Base-by-base conservation (phyloP, 2,797 vertebrate genomes). In the Lycodopsis pacificus region DNA sequence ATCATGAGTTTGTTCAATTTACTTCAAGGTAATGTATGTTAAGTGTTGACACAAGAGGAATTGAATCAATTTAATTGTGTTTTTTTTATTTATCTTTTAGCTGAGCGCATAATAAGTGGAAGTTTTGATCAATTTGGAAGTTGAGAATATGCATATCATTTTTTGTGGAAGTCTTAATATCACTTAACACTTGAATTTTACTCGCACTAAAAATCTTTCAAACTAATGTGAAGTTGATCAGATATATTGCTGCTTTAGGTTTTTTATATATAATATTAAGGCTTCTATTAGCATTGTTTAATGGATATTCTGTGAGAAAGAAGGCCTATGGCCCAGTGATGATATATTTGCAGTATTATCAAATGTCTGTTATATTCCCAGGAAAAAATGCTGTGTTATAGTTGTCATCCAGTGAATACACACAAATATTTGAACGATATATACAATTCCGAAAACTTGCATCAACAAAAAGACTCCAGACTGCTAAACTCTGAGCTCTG, bases 41-140 rank as follows among this genome's bases (percentile, higher is more conserved):
- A n/a, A n/a, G n/a, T 38, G 58, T 27, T 44, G 22, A 44, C 5
- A 42, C 22, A 6, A 27, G 40, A 63, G 8, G 22, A 38, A 20
- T 59, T 36, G 1, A 73, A 57, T 58, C 66, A 36, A 4, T 36
- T 80, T 5, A 34, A 78, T 75, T 51, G 10, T 64, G 1, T 46
- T 15, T 22, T 61, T 36, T 11, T 11, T 4, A 30, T 61, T 54
- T 5, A 8, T 20, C 30, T 27, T 58, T 63, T 15, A 64, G 53
- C 34, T 53, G 2, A 58, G 46, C 15, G 48, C 5, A 25, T 17
- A 46, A 44, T 7, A 22, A 44, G 46, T 27, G 1, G 20, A 32
- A 4, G 0, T 57, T 65, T 34, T 40, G 11, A 42, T 64, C 0
- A 48, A 13, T 38, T 61, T 59, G 10, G 5, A 63, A 13, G 0